Base-by-base conservation (phyloP, 2,888 invertebrate genomes). In the Luperina nickerlii region DNA sequence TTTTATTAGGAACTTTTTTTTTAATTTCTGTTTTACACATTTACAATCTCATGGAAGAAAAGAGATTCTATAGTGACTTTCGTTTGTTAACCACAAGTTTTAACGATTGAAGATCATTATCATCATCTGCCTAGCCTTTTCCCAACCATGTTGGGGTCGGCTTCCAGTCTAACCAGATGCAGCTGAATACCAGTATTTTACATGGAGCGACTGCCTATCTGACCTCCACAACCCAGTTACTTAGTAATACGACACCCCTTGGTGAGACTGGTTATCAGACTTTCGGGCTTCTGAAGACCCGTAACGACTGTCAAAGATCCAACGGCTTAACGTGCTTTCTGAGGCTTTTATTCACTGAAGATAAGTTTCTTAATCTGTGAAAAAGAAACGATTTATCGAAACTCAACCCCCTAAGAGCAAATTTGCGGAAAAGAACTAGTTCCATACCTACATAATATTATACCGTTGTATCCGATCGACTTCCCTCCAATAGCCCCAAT, bases 401-500 rank as follows among this genome's bases (percentile, higher is more conserved):
- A 24, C 57, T 57, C 24, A 8, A 42, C 32, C 15, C 5, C 2
- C 7, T 18, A 66, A 24, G 11, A 60, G 8, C 8, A 32, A 82
- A 81, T 51, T 42, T 48, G 15, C 27, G 18, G 8, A 45, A 51
- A 32, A 45, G 1, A 68, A 24, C n/a, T 48, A 79, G 20, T n/a
- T 27, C 0, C 7, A 32, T 78, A 54, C 38, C n/a, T 63, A 18
- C n/a, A 5, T 7, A 9, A 5, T 7, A 9, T n/a, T n/a, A 65
- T 63, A 38, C 24, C n/a, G 11, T 48, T 20, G 15, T 57, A 74
- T 67, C 13, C 51, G 54, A 74, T n/a, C 57, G 48, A 73, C 72
- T 73, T 57, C 38, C 66, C 62, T 70, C 62, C n/a, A 73, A 83
- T 76, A 42, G 45, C 38, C 76, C 71, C 73, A 78, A 87, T 89